A percentile compares a stretch with the other conserved stretches of the same genome.
Evolutionary conservation across 2,888 invertebrate genomes (phyloP).

Genomic region (Dasypolia templi): DNA sequence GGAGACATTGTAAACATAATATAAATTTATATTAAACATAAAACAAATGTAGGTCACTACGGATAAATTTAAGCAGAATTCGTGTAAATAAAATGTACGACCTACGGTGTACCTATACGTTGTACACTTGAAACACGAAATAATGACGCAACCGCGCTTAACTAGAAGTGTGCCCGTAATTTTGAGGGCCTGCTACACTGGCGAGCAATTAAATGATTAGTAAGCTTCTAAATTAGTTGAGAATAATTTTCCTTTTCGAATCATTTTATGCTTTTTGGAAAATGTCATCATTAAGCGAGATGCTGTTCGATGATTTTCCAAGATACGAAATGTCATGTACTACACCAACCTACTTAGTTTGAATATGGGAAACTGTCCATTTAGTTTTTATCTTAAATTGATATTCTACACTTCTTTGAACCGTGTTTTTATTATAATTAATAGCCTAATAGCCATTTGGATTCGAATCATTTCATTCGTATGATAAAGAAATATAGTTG

Average conservation of each 20-base stretch:
- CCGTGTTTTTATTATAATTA: neutral
- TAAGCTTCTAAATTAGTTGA: conserved; percentile 21
- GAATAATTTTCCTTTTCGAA: conserved; percentile 9
- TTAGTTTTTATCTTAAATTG: too few relatives aligned
- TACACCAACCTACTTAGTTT: neutral
- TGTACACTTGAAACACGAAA: conserved; percentile 34
- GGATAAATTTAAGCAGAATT: neutral
- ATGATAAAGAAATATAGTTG: neutral
- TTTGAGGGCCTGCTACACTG: conserved; percentile 32
- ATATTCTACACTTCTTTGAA: too few relatives aligned
- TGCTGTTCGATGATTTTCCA: too few relatives aligned
- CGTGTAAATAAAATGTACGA: conserved; percentile 24
- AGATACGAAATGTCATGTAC: neutral
- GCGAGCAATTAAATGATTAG: conserved; percentile 24
- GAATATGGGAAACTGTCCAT: too few relatives aligned
- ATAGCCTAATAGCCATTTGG: neutral
- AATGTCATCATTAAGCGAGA: neutral
- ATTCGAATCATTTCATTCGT: neutral
- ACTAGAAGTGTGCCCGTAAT: conserved; percentile 31
- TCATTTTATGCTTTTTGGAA: neutral
- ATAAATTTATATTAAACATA: conserved; percentile 10
- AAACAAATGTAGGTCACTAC: neutral
- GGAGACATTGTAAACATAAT: conserved; percentile 5
- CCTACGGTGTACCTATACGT: neutral
- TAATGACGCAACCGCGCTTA: conserved; percentile 41